Percentiles rank a stretch among this genome's conserved stretches.
These are phyloP conservation scores for Tautogolabrus adspersus DNA, from an alignment of 2,113 vertebrate species.

Conservation along the genomic window DNA sequence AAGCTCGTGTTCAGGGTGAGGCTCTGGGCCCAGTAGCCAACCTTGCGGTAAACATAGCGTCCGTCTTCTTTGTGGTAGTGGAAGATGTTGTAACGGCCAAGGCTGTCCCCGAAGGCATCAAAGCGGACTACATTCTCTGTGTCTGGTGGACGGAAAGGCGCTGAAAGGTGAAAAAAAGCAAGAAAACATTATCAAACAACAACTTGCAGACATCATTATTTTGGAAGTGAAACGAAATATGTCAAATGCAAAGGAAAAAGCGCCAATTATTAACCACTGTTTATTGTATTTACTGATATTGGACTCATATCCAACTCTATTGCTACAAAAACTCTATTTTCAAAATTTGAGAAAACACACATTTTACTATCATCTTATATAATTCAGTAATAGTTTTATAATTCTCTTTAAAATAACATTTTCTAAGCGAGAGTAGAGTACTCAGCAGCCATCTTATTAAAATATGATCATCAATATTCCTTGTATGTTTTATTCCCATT, in stretches of 20 bases:
- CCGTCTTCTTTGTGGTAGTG: slow-evolving; percentile 88
- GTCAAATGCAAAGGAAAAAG: too few species aligned
- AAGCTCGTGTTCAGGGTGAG: slow-evolving; percentile 90
- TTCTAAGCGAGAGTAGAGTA: too few species aligned
- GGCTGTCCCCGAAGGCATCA: slow-evolving; percentile 92
- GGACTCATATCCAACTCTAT: neutral
- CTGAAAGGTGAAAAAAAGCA: slow-evolving; percentile 72
- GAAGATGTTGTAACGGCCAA: slow-evolving; percentile 98
- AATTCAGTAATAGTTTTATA: too few species aligned
- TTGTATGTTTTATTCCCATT: too few species aligned
- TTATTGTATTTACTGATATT: too few species aligned
- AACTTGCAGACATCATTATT: neutral
- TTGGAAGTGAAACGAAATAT: neutral
- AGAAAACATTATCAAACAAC: slow-evolving; percentile 8
- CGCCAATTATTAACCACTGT: too few species aligned
- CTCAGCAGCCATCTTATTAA: too few species aligned
- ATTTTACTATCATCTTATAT: too few species aligned
- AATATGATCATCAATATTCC: too few species aligned
- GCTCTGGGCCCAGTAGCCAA: slow-evolving; percentile 96
- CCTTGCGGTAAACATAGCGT: slow-evolving; percentile 90
- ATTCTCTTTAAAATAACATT: too few species aligned
- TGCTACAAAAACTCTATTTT: neutral
- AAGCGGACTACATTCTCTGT: slow-evolving; percentile 91
- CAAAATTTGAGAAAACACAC: neutral
- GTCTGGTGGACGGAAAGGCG: slow-evolving; percentile 94